Evolutionary conservation across 2,888 invertebrate species (phyloP).

Genomic region (Zaprionus obscuricornis): DNA sequence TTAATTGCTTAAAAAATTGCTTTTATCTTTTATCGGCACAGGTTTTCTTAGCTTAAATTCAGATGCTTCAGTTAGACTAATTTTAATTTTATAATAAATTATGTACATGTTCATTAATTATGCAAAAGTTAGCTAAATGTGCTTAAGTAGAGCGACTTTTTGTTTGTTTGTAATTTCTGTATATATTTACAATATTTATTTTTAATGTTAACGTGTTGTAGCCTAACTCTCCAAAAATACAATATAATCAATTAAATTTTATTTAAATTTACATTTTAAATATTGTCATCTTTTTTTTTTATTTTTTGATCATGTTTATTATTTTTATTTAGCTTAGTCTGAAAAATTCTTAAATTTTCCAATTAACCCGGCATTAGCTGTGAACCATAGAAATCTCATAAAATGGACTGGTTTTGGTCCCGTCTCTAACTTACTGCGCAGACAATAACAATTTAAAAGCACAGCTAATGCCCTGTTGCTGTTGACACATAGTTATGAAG

Average conservation of each 20-base stretch:
- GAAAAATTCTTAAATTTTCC: neutral
- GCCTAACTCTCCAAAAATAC: slow-evolving; percentile 31
- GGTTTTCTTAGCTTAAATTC: slow-evolving; percentile 33
- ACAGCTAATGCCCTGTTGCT: slow-evolving; percentile 10
- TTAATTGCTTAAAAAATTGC: slow-evolving; percentile 37
- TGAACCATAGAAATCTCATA: neutral
- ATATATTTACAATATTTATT: slow-evolving; percentile 45
- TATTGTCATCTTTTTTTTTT: slow-evolving; percentile 61
- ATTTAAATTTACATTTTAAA: slow-evolving; percentile 48
- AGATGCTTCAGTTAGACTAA: slow-evolving; percentile 53
- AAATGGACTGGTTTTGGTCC: slow-evolving; percentile 52
- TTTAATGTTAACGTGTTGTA: slow-evolving; percentile 30
- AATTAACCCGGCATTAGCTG: slow-evolving; percentile 15
- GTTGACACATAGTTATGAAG: neutral
- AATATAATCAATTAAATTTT: slow-evolving; percentile 35
- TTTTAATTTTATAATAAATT: slow-evolving; percentile 62
- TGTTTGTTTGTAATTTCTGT: slow-evolving; percentile 4
- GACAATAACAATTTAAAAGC: neutral
- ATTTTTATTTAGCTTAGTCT: slow-evolving; percentile 15
- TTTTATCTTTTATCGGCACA: slow-evolving; percentile 44
- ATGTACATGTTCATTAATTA: slow-evolving; percentile 59
- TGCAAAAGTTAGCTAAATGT: slow-evolving; percentile 34
- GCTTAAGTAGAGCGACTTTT: slow-evolving; percentile 37
- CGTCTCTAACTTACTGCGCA: slow-evolving; percentile 11
- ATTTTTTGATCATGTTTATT: slow-evolving; percentile 5